Evolutionary conservation across 2,113 vertebrate species (phyloP), one percentile per base, ranked within the genome.

Genomic region (Sander lucioperca): DNA sequence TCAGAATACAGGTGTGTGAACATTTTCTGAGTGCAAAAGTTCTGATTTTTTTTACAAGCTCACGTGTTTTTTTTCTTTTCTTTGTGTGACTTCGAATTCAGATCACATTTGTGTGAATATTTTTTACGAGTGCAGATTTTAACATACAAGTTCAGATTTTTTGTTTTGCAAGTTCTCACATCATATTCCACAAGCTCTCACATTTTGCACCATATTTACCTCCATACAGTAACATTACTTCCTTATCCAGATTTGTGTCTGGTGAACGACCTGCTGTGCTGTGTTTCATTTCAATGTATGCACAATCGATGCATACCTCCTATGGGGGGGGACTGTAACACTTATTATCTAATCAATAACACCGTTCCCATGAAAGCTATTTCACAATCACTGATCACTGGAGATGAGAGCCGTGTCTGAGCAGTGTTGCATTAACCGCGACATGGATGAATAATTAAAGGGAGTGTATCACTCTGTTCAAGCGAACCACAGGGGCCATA

Each of bases 301-400:
- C 81, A 54, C 64, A 70, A 89, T 92, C 88, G 13, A 92, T 94
- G 67, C 64, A 13, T 54, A 59, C 58, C 76, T 69, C 90, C 76
- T 80, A 36, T 3, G 78, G 80, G 27, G 27, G 27, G 80, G 84
- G 54, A 63, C 77, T 19, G 77, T 83, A 83, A 73, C 53, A 30
- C 83, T 89, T 90, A 86, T 89, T 89, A 87, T 69, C 69, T 62
- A 75, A 90, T 93, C 93, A 79, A 91, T 94, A 89, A 57, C 23
- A 9, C 79, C 45, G 72, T 79, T 89, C 68, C 57, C 81, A 81
- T 90, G 86, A 70, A 82, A 83, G 77, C 81, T 83, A 83, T 84
- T 89, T 83, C 66, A 71, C 16, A 75, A 90, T 93, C 91, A 77
- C 91, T 89, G 82, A 90, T 88, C 61, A 36, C 62, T 36, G 81